A percentile compares a stretch with the other conserved stretches of the same genome.
phyloP scores from a whole-genome alignment of 2,888 invertebrate species.

The Selenia dentaria region DNA sequence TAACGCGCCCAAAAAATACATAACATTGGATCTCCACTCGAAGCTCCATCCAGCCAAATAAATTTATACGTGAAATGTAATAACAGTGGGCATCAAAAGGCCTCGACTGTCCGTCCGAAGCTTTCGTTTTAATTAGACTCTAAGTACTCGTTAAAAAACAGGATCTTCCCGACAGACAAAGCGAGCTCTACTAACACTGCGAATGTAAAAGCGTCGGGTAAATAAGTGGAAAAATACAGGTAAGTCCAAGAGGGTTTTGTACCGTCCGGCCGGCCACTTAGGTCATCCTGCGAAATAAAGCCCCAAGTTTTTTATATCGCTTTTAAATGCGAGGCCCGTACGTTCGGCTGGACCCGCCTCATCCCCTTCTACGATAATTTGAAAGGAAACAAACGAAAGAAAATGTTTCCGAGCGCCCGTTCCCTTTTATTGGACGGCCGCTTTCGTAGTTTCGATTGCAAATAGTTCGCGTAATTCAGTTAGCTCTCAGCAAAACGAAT shows the following conservation, averaged over 20 bases:
- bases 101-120: constrained; percentile 76
- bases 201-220: constrained; percentile 82
- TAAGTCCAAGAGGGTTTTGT: constrained; percentile 82
- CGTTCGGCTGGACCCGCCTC: constrained; percentile 69
- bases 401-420: constrained; percentile 78
- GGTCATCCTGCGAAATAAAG: constrained; percentile 84
- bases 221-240: constrained; percentile 85
- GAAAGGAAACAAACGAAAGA: constrained; percentile 83
- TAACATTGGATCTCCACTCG: constrained; percentile 65
- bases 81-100: constrained; percentile 82
- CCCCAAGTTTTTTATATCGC: constrained; percentile 81
- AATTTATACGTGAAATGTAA: constrained; percentile 81
- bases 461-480: constrained; percentile 80
- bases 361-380: constrained; percentile 76
- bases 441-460: constrained; percentile 79
- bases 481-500: constrained; percentile 60
- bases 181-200: constrained; percentile 73
- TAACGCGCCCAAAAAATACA: constrained; percentile 60
- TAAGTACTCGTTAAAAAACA: constrained; percentile 84
- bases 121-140: constrained; percentile 84
- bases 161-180: constrained; percentile 82
- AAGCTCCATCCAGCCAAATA: constrained; percentile 77
- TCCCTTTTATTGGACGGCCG: constrained; percentile 76
- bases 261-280: constrained; percentile 81
- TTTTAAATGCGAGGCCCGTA: constrained; percentile 82